Conservation (phyloP, 2,888 invertebrate species). For the Prosapia bicincta region DNA sequence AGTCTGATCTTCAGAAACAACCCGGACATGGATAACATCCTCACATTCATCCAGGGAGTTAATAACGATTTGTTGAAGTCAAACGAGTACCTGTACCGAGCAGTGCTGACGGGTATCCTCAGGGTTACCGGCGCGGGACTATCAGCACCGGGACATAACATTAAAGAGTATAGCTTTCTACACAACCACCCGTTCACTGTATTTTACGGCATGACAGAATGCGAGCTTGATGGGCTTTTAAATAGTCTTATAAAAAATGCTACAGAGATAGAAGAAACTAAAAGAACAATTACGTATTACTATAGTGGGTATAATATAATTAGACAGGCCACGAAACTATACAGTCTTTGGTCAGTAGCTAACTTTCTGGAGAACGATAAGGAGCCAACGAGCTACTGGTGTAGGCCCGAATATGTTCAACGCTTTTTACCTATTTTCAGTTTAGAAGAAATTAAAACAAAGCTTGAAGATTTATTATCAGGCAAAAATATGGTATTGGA, state of each 20-base stretch:
- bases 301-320: too few relatives aligned
- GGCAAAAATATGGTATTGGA: too few relatives aligned
- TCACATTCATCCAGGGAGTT: constrained; percentile 2
- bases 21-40: background rate
- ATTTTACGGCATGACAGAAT: constrained; percentile 6
- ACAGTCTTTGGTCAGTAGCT: background rate
- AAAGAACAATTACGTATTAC: background rate
- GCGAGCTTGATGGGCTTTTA: background rate
- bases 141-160: background rate
- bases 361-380: background rate
- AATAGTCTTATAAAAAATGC: background rate
- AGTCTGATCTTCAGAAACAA: constrained; percentile 3
- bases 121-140: background rate
- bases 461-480: too few relatives aligned
- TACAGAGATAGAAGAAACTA: background rate
- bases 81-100: background rate
- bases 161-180: background rate
- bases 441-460: too few relatives aligned
- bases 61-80: constrained; percentile 3
- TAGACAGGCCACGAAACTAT: background rate
- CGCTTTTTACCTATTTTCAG: too few relatives aligned
- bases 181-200: background rate
- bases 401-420: too few relatives aligned
- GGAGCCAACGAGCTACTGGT: too few relatives aligned
- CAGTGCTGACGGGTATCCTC: background rate